Evolutionary conservation across 2,797 vertebrate species (phyloP), one percentile per base, ranked within the genome.

Genomic region (Gobionotothen gibberifrons): DNA sequence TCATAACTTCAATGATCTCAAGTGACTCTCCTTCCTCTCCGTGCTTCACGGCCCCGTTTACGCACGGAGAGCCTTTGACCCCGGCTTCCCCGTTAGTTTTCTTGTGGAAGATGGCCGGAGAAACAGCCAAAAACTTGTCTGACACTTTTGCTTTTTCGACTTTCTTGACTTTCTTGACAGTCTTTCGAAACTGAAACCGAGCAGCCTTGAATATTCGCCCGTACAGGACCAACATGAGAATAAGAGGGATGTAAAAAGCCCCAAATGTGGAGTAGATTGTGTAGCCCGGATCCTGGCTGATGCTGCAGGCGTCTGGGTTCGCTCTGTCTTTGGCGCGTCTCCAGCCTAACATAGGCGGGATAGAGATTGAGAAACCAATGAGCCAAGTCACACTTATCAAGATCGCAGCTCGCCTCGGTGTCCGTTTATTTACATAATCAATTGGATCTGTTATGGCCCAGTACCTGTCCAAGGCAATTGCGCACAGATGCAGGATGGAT

Each of bases 391-490:
- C 94, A 59, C 97, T 96, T 86, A 99, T 99, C 13, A 99, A 91
- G 78, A 95, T 80, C 17, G 97, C 98, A 2, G 98, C 98, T 81
- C 98, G 91, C 78, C 95, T 95, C 15, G 98, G 98, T 29, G 97
- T 99, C 89, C 98, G 93, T 93, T 98, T 98, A 88, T 98, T 98
- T 70, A 99, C 96, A 78, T 99, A 99, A 95, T 98, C 97, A 61
- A 99, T 97, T 16, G 98, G 97, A 86, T 99, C 97, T 0, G 98
- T 99, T 82, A 99, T 99, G 81, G 97, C 97, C 98, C 98, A 99
- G 92, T 97, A 99, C 84, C 98, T 95, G 94, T 99, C 98, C 93
- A 99, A 81, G 17, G 98, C 98, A 70, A 99, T 99, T 88, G 97
- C 97, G 89, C 98, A 99, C 92, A 99, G 92, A 94, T 99, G 98